Percentiles rank a stretch among this genome's conserved stretches.
Conservation (phyloP, 2,113 vertebrate species). For the Climacteris rufus region DNA sequence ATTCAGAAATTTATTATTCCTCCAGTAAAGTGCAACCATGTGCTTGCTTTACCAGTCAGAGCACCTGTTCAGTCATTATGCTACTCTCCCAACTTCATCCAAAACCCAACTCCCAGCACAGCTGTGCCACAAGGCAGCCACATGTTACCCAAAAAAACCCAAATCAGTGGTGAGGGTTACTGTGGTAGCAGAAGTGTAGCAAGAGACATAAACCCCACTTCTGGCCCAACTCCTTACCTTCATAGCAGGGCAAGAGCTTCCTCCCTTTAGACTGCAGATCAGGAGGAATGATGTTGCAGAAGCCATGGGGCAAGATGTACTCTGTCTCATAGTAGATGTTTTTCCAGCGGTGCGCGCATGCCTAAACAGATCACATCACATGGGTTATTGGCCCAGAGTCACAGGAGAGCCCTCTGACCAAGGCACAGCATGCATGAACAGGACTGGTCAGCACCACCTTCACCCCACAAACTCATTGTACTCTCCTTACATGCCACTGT, state of each 20-base stretch:
- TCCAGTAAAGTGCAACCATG: background rate
- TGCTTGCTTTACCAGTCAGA: background rate
- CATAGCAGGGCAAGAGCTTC: slow-evolving; percentile 90
- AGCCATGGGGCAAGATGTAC: slow-evolving; percentile 91
- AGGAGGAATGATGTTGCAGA: slow-evolving; percentile 90
- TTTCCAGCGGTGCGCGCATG: slow-evolving; percentile 98
- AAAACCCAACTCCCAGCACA: background rate
- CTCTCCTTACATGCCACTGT: background rate
- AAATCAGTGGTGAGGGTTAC: background rate
- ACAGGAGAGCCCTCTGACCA: background rate
- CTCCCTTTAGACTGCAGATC: slow-evolving; percentile 83
- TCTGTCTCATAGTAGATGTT: slow-evolving; percentile 93
- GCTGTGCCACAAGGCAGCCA: background rate
- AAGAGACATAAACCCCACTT: background rate
- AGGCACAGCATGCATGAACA: background rate
- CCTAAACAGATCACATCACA: slow-evolving; percentile 69
- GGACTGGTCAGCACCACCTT: background rate
- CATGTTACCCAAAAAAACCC: background rate
- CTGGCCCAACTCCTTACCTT: slow-evolving; percentile 75
- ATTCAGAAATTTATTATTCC: background rate
- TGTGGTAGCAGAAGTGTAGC: background rate
- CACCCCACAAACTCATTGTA: rapidly evolving
- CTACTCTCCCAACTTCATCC: background rate
- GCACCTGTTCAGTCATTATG: background rate
- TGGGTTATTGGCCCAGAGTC: background rate